Conservation (phyloP, 2,797 vertebrate genomes). For the Poeciliopsis gracilis region DNA sequence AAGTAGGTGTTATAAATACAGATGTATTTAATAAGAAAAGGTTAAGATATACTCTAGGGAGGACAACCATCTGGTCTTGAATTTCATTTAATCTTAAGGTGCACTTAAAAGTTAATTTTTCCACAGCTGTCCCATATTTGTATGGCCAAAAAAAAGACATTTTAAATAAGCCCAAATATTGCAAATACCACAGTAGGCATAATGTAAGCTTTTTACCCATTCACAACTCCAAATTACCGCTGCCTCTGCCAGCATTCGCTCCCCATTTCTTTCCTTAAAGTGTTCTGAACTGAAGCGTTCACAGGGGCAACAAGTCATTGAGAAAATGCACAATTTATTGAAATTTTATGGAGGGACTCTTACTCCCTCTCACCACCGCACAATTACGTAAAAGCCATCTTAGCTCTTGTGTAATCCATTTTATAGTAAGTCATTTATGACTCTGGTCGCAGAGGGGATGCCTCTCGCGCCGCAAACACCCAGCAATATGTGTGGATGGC, state of each 20-base stretch:
- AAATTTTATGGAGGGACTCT: conserved; percentile 76
- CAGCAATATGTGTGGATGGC: conserved; percentile 74
- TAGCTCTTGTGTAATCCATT: conserved; percentile 73
- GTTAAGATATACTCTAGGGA: conserved; percentile 58
- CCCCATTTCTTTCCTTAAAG: conserved; percentile 36
- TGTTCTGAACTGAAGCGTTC: conserved; percentile 31
- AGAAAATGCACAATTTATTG: conserved; percentile 78
- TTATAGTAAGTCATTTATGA: conserved; percentile 79
- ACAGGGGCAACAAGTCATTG: conserved; percentile 69
- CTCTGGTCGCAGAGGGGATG: conserved; percentile 72
- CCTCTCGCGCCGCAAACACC: conserved; percentile 79
- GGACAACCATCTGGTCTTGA: conserved; percentile 50
- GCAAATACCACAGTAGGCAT: conserved; percentile 21
- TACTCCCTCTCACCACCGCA: conserved; percentile 70
- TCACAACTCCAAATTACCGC: conserved; percentile 36
- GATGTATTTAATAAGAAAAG: conserved; percentile 47
- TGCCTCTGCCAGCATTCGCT: conserved; percentile 48
- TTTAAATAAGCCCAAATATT: conserved; percentile 51
- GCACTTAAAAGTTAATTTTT: conserved; percentile 41
- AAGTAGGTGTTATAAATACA: conserved; percentile 49
- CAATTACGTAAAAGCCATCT: conserved; percentile 79
- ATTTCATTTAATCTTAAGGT: conserved; percentile 52
- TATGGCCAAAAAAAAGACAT: conserved; percentile 40
- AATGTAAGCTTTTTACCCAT: conserved; percentile 43
- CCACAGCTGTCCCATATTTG: conserved; percentile 41